Evolutionary conservation across 1,140 invertebrate genomes (phyloP).

Genomic region (Lordiphosa mommai): DNA sequence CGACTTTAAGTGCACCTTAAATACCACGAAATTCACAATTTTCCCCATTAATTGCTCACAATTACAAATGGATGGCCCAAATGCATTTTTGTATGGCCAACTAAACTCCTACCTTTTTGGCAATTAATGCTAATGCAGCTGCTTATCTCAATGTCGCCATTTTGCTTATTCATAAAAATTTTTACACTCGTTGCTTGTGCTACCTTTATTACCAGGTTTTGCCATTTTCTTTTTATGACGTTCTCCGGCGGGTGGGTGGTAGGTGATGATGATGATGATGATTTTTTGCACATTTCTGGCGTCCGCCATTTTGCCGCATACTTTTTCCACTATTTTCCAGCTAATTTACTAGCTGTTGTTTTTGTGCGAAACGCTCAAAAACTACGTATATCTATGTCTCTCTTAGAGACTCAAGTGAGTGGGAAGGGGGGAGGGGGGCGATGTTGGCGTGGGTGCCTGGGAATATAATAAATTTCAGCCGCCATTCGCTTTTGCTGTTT

Average conservation of each 20-base stretch:
- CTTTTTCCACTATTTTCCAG: conserved; percentile 70
- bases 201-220: conserved; percentile 44
- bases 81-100: background rate
- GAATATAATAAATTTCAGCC: conserved; percentile 72
- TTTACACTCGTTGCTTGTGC: background rate
- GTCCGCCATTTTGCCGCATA: conserved; percentile 70
- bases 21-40: too few species aligned
- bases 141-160: conserved; percentile 59
- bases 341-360: conserved; percentile 76
- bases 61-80: too few species aligned
- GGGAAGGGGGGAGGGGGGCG: background rate
- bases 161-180: conserved; percentile 49
- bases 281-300: conserved; percentile 59
- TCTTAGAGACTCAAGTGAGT: conserved; percentile 50
- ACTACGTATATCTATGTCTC: conserved; percentile 55
- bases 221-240: conserved; percentile 41
- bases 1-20: too few species aligned
- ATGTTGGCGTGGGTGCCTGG: conserved; percentile 39
- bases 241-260: conserved; percentile 2
- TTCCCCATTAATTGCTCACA: too few species aligned
- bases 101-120: background rate
- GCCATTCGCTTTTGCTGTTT: conserved; percentile 67
- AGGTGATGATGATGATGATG: conserved; percentile 18
- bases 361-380: conserved; percentile 37
- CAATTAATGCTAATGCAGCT: conserved; percentile 61